Conservation (phyloP, 2,797 vertebrate species). For the Petrocephalus schoutedeni region DNA sequence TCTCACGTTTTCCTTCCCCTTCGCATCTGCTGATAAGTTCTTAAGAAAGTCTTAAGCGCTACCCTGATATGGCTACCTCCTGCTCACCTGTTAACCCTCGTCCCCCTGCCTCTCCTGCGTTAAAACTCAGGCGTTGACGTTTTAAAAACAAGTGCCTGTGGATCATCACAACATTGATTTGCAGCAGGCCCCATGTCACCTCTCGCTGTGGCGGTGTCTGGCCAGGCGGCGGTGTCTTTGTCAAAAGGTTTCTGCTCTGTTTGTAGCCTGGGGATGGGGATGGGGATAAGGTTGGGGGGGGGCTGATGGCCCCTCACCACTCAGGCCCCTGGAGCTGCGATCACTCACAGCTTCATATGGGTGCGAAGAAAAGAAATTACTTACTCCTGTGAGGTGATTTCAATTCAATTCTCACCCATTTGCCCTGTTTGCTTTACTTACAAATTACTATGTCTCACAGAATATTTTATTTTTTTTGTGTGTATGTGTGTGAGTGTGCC, state of each 20-base stretch:
- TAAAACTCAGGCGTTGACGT: constrained; percentile 62
- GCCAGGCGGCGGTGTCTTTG: constrained; percentile 52
- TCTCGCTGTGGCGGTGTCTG: constrained; percentile 60
- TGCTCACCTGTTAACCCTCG: constrained; percentile 58
- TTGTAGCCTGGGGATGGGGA: constrained; percentile 61
- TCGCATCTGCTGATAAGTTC: constrained; percentile 40
- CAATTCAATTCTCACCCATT: constrained; percentile 97
- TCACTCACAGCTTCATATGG: constrained; percentile 67
- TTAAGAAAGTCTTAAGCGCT: constrained; percentile 49
- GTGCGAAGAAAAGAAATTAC: constrained; percentile 81
- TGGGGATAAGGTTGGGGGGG: constrained; percentile 49
- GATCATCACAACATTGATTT: constrained; percentile 79
- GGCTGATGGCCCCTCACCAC: constrained; percentile 65
- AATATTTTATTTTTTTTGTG: constrained; percentile 55
- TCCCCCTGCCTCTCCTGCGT: constrained; percentile 41
- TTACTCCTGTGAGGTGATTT: constrained; percentile 88
- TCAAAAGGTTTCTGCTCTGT: constrained; percentile 61
- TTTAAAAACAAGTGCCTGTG: constrained; percentile 69
- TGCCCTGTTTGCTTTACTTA: constrained; percentile 74
- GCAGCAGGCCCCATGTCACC: constrained; percentile 54
- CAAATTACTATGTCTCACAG: constrained; percentile 64
- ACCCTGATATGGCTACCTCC: constrained; percentile 49
- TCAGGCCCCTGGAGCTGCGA: constrained; percentile 67
- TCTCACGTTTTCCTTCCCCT: not conserved
- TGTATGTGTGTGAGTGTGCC: not conserved